phyloP scores from a whole-genome alignment of 1,140 invertebrate genomes.

The Mycetomoellerius zeteki region DNA sequence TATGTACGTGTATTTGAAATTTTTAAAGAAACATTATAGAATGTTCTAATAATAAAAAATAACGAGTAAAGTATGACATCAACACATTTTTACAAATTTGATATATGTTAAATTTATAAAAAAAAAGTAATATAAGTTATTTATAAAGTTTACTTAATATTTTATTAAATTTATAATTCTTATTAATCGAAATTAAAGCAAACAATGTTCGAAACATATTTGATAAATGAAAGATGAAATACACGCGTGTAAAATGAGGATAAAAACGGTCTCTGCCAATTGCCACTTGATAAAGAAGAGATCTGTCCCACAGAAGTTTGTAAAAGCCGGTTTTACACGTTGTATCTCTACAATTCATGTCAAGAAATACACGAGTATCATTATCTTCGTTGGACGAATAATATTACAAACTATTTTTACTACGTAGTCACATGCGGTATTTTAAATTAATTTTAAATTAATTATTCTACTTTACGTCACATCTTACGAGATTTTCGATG shows the following conservation, averaged over 20 bases:
- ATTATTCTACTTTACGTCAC: background rate
- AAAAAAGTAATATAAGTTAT: background rate
- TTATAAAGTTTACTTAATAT: conserved; percentile 12
- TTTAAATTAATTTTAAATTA: conserved; percentile 11
- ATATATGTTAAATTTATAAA: conserved; percentile 10
- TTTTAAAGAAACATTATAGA: background rate
- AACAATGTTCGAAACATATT: background rate
- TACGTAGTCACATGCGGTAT: too few relatives aligned
- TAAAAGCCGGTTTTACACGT: conserved; percentile 44
- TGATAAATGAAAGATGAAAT: background rate
- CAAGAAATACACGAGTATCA: background rate
- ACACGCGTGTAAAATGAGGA: conserved; percentile 2
- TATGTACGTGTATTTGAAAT: background rate
- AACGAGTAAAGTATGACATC: background rate
- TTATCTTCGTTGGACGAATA: background rate
- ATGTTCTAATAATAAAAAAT: background rate
- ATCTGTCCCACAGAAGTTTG: background rate
- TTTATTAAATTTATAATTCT: conserved; percentile 19
- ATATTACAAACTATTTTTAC: background rate
- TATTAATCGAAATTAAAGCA: background rate
- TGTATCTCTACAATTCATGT: conserved; percentile 27
- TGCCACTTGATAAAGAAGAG: conserved; percentile 23
- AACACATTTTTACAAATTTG: background rate
- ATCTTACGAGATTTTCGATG: background rate
- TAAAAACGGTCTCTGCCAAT: conserved; percentile 54